Evolutionary conservation across 2,888 invertebrate species (phyloP).

Genomic region (Arctia plantaginis): DNA sequence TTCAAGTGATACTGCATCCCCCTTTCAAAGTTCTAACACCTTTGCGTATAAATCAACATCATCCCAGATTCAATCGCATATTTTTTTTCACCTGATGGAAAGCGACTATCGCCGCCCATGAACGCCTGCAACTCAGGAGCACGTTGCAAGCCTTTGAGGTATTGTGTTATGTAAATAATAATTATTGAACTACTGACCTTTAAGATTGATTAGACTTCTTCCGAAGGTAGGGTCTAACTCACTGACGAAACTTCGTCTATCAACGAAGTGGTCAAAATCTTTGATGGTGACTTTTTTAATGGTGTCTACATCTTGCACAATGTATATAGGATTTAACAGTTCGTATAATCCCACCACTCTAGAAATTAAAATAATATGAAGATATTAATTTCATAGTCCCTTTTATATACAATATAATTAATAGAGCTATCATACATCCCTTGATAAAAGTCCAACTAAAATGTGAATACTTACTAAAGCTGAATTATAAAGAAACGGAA

Average conservation of each 20-base stretch:
- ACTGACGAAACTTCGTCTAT: slow-evolving; percentile 74
- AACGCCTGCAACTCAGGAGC: too few species aligned
- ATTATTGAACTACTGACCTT: slow-evolving; percentile 61
- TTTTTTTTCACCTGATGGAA: too few species aligned
- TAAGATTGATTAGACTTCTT: slow-evolving; percentile 77
- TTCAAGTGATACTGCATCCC: background rate
- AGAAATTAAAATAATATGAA: background rate
- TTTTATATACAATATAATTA: too few species aligned
- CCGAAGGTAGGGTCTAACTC: slow-evolving; percentile 78
- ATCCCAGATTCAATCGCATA: background rate
- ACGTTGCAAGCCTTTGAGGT: too few species aligned
- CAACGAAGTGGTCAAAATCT: slow-evolving; percentile 84
- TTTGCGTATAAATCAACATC: background rate
- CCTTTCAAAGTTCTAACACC: background rate
- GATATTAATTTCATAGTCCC: background rate
- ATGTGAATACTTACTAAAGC: too few species aligned
- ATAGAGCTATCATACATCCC: too few species aligned
- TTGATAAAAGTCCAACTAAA: too few species aligned
- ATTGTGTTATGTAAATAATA: too few species aligned
- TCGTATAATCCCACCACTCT: slow-evolving; percentile 15
- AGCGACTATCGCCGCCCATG: too few species aligned
- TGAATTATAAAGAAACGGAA: too few species aligned
- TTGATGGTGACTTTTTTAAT: slow-evolving; percentile 81
- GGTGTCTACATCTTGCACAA: slow-evolving; percentile 71
- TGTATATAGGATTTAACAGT: slow-evolving; percentile 8